These are phyloP conservation scores for Hylaeus volcanicus DNA, from an alignment of 1,140 invertebrate species.

Conservation along the genomic window DNA sequence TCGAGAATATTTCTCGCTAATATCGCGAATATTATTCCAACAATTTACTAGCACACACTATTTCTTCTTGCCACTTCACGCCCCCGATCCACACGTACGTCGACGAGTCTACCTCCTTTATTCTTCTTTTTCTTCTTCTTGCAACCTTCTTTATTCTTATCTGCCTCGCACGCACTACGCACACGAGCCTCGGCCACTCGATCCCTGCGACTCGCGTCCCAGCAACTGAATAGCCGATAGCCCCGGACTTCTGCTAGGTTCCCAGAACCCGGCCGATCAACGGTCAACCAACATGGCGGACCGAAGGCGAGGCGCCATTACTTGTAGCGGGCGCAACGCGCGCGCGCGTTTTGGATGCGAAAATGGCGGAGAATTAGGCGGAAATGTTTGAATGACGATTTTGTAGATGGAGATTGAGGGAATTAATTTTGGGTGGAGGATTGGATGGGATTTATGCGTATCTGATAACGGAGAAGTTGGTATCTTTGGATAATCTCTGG, in stretches of 20 bases:
- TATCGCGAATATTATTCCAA: too few species aligned
- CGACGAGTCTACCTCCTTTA: not conserved
- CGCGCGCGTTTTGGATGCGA: not conserved
- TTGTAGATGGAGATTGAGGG: too few species aligned
- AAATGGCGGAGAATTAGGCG: not conserved
- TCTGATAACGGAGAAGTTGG: too few species aligned
- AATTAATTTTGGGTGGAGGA: too few species aligned
- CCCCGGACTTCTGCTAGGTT: conserved; percentile 59
- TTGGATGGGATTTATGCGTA: too few species aligned
- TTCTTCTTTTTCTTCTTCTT: not conserved
- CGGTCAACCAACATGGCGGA: conserved; percentile 41
- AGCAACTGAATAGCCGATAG: conserved; percentile 58
- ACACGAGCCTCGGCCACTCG: conserved; percentile 30
- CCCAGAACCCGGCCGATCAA: conserved; percentile 56
- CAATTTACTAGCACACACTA: not conserved
- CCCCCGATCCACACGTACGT: not conserved
- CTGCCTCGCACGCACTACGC: not conserved
- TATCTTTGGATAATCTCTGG: too few species aligned
- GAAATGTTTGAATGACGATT: not conserved
- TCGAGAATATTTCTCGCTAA: too few species aligned
- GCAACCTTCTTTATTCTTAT: conserved; percentile 18
- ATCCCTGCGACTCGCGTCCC: conserved; percentile 58
- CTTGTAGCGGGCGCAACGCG: not conserved
- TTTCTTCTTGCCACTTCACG: not conserved
- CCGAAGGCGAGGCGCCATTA: too few species aligned